phyloP scores from a whole-genome alignment of 2,113 vertebrate genomes.

The Hippocampus barbouri region DNA sequence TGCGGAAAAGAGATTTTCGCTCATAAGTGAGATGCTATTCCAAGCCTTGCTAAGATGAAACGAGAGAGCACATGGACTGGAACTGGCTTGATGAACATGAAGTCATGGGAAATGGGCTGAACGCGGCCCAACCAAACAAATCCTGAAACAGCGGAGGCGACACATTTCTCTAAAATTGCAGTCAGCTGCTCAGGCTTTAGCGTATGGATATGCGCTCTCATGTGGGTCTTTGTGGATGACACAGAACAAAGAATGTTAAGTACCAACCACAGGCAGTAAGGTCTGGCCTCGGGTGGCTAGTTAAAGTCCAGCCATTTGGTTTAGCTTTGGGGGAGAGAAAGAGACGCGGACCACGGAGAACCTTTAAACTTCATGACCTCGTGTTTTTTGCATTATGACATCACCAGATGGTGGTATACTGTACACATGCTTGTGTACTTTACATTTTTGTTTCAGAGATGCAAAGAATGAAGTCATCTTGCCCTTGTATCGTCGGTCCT shows the following conservation, averaged over 20 bases:
- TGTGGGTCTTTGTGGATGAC: slow-evolving; percentile 1
- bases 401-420: not conserved
- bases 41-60: slow-evolving; percentile 32
- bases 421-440: not conserved
- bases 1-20: slow-evolving; percentile 53
- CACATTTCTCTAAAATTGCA: slow-evolving; percentile 13
- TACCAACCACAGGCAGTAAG: slow-evolving; percentile 9
- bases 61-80: slow-evolving; percentile 11
- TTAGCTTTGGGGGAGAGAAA: slow-evolving; percentile 28
- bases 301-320: slow-evolving; percentile 28
- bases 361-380: slow-evolving; percentile 9
- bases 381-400: not conserved
- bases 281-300: slow-evolving; percentile 25
- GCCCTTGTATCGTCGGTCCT: too few relatives aligned
- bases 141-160: slow-evolving; percentile 18
- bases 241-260: slow-evolving; percentile 32
- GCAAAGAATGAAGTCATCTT: not conserved
- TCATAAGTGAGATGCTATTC: slow-evolving; percentile 55
- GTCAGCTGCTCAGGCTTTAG: slow-evolving; percentile 13
- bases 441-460: slow-evolving; percentile 7
- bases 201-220: not conserved
- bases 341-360: slow-evolving; percentile 23
- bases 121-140: slow-evolving; percentile 31
- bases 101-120: slow-evolving; percentile 44
- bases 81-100: slow-evolving; percentile 32